Evolutionary conservation across 2,113 vertebrate genomes (phyloP), one percentile per base, ranked within the genome.

Genomic region (Pionites leucogaster): DNA sequence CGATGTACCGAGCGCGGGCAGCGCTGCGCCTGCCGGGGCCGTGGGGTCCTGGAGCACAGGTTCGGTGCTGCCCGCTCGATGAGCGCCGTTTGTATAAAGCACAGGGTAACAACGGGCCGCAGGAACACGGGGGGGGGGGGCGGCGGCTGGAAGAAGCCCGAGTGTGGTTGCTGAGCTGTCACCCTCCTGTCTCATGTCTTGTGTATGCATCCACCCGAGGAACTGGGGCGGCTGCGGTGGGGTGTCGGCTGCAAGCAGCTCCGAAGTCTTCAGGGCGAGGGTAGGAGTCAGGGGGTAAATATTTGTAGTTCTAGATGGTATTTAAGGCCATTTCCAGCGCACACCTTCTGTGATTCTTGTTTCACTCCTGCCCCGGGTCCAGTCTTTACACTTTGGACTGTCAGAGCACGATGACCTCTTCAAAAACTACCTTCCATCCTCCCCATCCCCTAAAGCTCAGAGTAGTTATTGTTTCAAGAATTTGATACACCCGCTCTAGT

Each of bases 391-490:
- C 11, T 77, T 60, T 3, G n/a, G 52, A 2, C 62, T 37, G 55
- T 46, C 17, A 1, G 67, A 68, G 53, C 49, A 17, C 47, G 17
- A 13, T 3, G 77, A 23, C 5, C 27, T 41, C 53, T 19, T 33
- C 17, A 4, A 2, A 49, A 70, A 69, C 13, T 9, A 10, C 62
- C 18, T 14, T 39, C 55, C 17, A 1, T 17, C 15, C 76, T 31
- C 39, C 31, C 35, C 20, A 0, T 25, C 59, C 20, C 4, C 1
- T 7, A 17, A 10, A 42, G 13, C 0, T 37, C 18, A 5, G 47
- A 29, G 63, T 11, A 7, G 52, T 4, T 8, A 53, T 19, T 37
- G 68, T 47, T 25, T 31, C 44, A 3, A 17, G 17, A 24, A 2
- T 24, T 28, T 11, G 49, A 0, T 53, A 2, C 8, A 2, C 25